A percentile compares a stretch with the other conserved stretches of the same genome.
These are phyloP conservation scores for Sitta carolinensis DNA, from an alignment of 2,797 vertebrate species.

Conservation along the genomic window DNA sequence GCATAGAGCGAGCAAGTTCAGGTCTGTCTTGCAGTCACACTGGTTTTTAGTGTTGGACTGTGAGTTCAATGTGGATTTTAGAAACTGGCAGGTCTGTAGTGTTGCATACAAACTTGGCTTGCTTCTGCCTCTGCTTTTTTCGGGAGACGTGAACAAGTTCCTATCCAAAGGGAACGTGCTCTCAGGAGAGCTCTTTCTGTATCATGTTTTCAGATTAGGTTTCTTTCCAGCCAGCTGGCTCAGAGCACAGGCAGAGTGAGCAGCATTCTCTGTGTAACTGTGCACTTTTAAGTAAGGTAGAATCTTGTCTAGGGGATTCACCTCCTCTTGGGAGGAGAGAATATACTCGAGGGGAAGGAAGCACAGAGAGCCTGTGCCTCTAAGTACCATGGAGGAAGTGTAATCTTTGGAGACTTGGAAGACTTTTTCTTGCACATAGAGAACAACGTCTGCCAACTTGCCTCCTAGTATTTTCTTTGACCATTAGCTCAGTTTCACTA, in stretches of 20 bases:
- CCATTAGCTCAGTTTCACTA: not conserved
- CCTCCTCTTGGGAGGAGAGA: not conserved
- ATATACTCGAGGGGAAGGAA: not conserved
- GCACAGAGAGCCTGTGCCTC: not conserved
- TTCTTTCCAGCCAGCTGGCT: conserved; percentile 29
- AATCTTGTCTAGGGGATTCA: not conserved
- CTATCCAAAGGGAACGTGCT: not conserved
- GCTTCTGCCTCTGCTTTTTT: conserved; percentile 13
- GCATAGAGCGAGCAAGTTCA: not conserved
- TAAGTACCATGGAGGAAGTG: not conserved
- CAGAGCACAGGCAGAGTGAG: not conserved
- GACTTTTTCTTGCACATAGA: not conserved
- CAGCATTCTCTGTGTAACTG: not conserved
- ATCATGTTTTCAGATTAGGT: not conserved
- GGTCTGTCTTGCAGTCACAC: not conserved
- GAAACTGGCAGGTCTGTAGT: not conserved
- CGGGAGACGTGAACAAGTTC: not conserved
- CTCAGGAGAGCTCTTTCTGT: not conserved
- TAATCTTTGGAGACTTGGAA: not conserved
- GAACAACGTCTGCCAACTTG: not conserved
- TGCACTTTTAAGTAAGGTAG: not conserved
- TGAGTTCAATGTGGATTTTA: not conserved
- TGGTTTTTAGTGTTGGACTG: not conserved
- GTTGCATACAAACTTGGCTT: not conserved
- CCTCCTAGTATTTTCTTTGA: not conserved